Percentiles rank a stretch among this genome's conserved stretches.
Evolutionary conservation across 2,797 vertebrate species (phyloP).

Genomic region (Helostoma temminkii): DNA sequence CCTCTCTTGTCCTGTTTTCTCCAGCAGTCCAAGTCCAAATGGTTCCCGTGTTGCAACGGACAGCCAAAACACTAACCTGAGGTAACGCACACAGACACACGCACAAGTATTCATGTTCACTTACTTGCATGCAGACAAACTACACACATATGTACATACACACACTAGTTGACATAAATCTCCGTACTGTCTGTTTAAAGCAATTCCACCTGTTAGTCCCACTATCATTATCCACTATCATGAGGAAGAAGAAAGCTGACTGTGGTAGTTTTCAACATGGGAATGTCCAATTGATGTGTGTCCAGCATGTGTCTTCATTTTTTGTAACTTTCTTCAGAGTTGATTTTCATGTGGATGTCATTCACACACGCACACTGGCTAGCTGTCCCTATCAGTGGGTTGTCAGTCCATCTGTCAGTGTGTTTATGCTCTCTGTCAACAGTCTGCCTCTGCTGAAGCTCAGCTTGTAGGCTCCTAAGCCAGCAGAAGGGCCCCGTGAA

Average conservation of each 20-base stretch:
- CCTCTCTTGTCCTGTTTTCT: slow-evolving; percentile 48
- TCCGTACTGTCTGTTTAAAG: slow-evolving; percentile 41
- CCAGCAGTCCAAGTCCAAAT: slow-evolving; percentile 82
- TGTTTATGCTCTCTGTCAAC: slow-evolving; percentile 51
- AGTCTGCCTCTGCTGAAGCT: slow-evolving; percentile 43
- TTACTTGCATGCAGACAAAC: slow-evolving; percentile 23
- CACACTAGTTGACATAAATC: slow-evolving; percentile 7
- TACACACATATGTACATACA: not conserved
- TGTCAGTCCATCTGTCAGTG: slow-evolving; percentile 43
- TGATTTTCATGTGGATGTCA: slow-evolving; percentile 40
- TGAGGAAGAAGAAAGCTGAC: slow-evolving; percentile 44
- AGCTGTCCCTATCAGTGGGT: not conserved
- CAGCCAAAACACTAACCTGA: slow-evolving; percentile 85
- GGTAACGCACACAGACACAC: slow-evolving; percentile 67
- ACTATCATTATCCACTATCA: slow-evolving; percentile 15
- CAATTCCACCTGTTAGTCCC: slow-evolving; percentile 40
- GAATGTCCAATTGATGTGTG: slow-evolving; percentile 16
- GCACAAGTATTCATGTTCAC: slow-evolving; percentile 7
- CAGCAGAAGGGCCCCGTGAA: slow-evolving; percentile 26
- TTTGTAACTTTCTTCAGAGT: slow-evolving; percentile 26
- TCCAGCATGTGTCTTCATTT: slow-evolving; percentile 12
- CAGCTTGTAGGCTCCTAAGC: slow-evolving; percentile 26
- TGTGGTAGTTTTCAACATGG: slow-evolving; percentile 26
- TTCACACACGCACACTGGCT: slow-evolving; percentile 10
- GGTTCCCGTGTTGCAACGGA: slow-evolving; percentile 81